Evolutionary conservation across 2,113 vertebrate species (phyloP), one percentile per base, ranked within the genome.

Genomic region (Clarias batrachus): DNA sequence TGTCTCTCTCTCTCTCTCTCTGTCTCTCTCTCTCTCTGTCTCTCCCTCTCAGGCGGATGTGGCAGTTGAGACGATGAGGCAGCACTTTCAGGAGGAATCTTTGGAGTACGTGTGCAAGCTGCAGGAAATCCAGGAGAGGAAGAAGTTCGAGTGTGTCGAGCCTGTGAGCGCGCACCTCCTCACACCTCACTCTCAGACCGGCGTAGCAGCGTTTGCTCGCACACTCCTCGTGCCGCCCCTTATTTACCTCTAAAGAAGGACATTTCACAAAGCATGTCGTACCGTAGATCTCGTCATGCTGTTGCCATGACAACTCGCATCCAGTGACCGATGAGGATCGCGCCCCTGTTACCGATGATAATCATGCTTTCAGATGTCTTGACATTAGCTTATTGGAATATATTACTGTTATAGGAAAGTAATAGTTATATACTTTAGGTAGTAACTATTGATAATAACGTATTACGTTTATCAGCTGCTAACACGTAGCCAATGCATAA

Each of bases 91-190:
- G 82, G 97, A 98, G 87, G 94, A 97, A 86, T 99, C 97, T 59
- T 95, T 99, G 0, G 97, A 99, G 87, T 99, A 99, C 0, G 97
- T 99, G 1, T 99, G 97, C 92, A 98, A 97, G 89, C 91, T 99
- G 85, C 98, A 99, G 93, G 98, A 99, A 91, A 98, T 99, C 91
- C 98, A 99, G 91, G 98, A 99, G 91, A 93, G 97, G 85, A 99
- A 99, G 94, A 99, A 98, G 91, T 99, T 98, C 92, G 98, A 99
- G 86, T 99, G 98, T 88, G 97, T 99, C 90, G 98, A 99, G 85
- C 98, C 98, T 74, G 98, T 99, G 92, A 98, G 98, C 16, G 48
- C 52, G 17, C 74, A 0, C 25, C 59, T 62, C 59, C 60, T 65
- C 30, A n/a, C 60, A n/a, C 11, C 37, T 85, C 83, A 17, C 56